Evolutionary conservation across 2,888 invertebrate species (phyloP).

Genomic region (Leptinotarsa juncta): DNA sequence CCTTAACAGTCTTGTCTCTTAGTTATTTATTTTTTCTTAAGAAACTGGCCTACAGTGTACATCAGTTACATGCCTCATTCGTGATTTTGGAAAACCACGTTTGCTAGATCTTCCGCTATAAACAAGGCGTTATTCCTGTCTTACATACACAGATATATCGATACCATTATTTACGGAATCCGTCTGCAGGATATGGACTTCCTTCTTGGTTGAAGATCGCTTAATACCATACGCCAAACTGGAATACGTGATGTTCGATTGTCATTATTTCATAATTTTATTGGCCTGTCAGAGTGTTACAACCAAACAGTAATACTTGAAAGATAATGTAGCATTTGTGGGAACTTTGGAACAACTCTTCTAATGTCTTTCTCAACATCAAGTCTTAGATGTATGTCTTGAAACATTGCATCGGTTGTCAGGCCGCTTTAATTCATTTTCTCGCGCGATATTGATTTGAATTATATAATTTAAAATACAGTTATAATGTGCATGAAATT

Average conservation of each 20-base stretch:
- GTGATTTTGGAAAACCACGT: constrained; percentile 39
- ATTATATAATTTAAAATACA: no score
- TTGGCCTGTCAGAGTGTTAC: constrained; percentile 4
- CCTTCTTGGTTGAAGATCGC: constrained; percentile 1
- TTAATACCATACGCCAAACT: constrained; percentile 6
- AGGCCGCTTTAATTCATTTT: no score
- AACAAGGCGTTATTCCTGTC: constrained; percentile 25
- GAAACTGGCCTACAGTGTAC: constrained; percentile 19
- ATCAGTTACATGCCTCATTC: constrained; percentile 31
- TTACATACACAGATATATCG: constrained; percentile 26
- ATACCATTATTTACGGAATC: constrained; percentile 16
- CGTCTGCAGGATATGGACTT: constrained; percentile 5
- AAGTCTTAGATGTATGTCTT: no score
- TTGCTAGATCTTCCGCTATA: constrained; percentile 29
- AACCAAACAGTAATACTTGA: not conserved
- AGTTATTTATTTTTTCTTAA: no score
- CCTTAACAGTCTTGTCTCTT: no score
- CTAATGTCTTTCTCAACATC: no score
- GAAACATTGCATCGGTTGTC: no score
- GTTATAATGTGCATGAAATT: no score
- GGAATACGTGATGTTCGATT: constrained; percentile 1
- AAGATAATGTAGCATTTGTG: not conserved
- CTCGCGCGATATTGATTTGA: no score
- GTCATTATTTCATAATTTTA: constrained; percentile 11
- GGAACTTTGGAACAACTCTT: not conserved